Percentiles rank a stretch among this genome's conserved stretches.
Evolutionary conservation across 1,140 invertebrate species (phyloP).

Genomic region (Drosophila pandora): DNA sequence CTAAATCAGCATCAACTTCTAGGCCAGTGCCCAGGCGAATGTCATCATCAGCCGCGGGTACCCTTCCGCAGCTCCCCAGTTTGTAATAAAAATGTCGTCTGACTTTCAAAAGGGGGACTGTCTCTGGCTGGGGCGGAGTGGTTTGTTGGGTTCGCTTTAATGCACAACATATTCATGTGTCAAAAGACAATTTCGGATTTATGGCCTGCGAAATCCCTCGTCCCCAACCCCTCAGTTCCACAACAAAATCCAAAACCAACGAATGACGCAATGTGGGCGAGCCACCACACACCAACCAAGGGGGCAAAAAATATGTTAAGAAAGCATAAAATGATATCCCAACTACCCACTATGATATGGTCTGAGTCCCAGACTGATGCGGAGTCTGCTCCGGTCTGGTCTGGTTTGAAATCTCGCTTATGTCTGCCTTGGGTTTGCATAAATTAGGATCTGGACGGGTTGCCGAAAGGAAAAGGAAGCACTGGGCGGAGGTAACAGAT

Average conservation of each 20-base stretch:
- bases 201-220: slow-evolving; percentile 71
- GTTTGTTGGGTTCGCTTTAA: slow-evolving; percentile 55
- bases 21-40: slow-evolving; percentile 66
- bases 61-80: slow-evolving; percentile 23
- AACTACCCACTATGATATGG: slow-evolving; percentile 50
- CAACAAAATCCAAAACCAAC: slow-evolving; percentile 9
- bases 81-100: slow-evolving; percentile 72
- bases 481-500: slow-evolving; percentile 15
- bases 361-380: slow-evolving; percentile 1
- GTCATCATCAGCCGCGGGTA: slow-evolving; percentile 70
- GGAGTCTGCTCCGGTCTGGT: slow-evolving; percentile 15
- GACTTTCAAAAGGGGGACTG: slow-evolving; percentile 11
- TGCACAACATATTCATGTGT: slow-evolving; percentile 83
- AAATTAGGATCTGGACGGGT: slow-evolving; percentile 63
- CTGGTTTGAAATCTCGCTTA: slow-evolving; percentile 62
- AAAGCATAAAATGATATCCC: slow-evolving; percentile 80
- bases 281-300: slow-evolving; percentile 5
- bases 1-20: slow-evolving; percentile 66
- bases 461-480: slow-evolving; percentile 20
- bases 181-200: slow-evolving; percentile 83
- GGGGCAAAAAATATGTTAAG: slow-evolving; percentile 74
- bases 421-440: slow-evolving; percentile 70
- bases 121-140: not conserved
- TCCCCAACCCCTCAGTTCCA: slow-evolving; percentile 5
- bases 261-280: slow-evolving; percentile 70